phyloP scores from a whole-genome alignment of 2,797 vertebrate species.

The Linurgus olivaceus region DNA sequence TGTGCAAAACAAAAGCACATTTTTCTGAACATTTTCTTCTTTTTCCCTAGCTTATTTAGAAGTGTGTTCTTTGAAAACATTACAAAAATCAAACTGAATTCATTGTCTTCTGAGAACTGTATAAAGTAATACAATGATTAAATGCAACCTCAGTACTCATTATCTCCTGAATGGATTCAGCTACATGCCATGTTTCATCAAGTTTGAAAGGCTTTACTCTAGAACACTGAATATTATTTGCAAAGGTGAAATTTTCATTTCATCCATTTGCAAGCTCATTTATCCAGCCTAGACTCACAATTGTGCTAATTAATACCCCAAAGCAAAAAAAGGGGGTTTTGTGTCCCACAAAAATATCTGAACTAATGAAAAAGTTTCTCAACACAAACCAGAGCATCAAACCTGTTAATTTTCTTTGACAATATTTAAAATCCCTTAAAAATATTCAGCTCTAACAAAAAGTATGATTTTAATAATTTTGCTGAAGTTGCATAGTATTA shows the following conservation, averaged over 20 bases:
- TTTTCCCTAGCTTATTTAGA: not conserved
- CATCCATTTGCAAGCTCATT: not conserved
- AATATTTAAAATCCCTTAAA: not conserved
- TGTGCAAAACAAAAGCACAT: not conserved
- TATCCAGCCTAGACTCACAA: not conserved
- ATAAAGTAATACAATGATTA: not conserved
- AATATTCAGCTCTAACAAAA: not conserved
- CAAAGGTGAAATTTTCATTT: not conserved
- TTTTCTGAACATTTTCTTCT: not conserved
- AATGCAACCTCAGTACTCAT: not conserved
- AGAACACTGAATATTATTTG: not conserved
- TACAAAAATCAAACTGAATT: not conserved
- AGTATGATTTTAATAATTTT: not conserved
- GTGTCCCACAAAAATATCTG: not conserved
- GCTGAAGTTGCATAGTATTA: not conserved
- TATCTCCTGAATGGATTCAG: not conserved
- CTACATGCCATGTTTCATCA: not conserved
- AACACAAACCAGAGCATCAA: not conserved
- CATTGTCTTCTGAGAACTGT: not conserved
- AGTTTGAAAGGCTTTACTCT: not conserved
- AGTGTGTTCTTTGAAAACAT: not conserved
- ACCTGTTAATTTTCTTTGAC: not conserved
- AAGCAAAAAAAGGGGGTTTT: not conserved
- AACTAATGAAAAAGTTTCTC: not conserved
- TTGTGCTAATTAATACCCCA: not conserved